Conservation (phyloP, 2,888 invertebrate genomes). For the Erannis defoliaria region DNA sequence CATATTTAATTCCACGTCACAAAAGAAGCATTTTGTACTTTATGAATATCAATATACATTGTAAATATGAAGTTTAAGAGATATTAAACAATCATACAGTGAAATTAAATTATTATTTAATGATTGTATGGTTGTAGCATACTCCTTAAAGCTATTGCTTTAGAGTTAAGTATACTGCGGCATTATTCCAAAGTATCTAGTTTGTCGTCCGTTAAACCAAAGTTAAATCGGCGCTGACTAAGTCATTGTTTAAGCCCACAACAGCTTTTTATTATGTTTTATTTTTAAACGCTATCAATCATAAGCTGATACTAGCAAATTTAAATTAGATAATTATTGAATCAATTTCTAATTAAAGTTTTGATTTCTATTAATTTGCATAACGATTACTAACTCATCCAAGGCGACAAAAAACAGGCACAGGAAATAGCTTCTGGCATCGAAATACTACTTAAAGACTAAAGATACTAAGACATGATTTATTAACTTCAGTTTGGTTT, state of each 20-base stretch:
- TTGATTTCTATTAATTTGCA: constrained; percentile 4
- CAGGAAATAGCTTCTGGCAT: constrained; percentile 17
- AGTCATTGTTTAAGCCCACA: background rate
- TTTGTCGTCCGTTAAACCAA: no score
- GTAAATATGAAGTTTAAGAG: constrained; percentile 23
- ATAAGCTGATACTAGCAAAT: background rate
- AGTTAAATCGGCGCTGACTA: no score
- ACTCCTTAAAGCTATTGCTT: no score
- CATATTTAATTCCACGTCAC: constrained; percentile 41
- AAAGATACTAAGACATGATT: background rate
- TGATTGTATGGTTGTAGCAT: no score
- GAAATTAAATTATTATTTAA: constrained; percentile 5
- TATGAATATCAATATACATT: constrained; percentile 20
- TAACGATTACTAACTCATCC: constrained; percentile 2
- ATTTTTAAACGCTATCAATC: background rate
- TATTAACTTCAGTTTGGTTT: constrained; percentile 8
- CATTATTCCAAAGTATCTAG: no score
- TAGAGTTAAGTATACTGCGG: no score
- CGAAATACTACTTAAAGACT: constrained; percentile 8
- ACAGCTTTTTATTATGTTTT: background rate
- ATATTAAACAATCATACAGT: constrained; percentile 19
- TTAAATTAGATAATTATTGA: constrained; percentile 8
- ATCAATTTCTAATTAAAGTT: constrained; percentile 6
- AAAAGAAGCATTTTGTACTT: constrained; percentile 40
- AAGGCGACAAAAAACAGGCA: constrained; percentile 4